Evolutionary conservation across 1,140 invertebrate genomes (phyloP), one percentile per base, ranked within the genome.

Genomic region (Lepidurus arcticus): DNA sequence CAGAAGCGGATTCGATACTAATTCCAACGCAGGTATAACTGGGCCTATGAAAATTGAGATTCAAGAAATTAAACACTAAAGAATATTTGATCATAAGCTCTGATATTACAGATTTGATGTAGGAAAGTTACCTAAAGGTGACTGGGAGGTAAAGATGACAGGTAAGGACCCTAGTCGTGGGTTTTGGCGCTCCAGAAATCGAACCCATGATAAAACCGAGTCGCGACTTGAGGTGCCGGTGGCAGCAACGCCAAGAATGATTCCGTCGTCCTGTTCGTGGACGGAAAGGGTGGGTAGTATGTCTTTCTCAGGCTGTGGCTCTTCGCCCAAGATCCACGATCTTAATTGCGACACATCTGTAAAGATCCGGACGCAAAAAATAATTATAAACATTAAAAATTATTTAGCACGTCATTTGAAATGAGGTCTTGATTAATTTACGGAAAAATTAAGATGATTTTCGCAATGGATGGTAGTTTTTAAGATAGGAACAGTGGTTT

Each of bases 241-340:
- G 21, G 93, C 92, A 85, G 92, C 95, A 79, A 96, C 86, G 8
- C 91, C 91, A 1, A 80, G 53, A 24, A 78, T 78, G n/a, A 44
- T 78, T 44, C 94, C 94, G 85, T 98, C 95, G 44, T 94, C 89
- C 86, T 98, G 95, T 85, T 98, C 93, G 84, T 99, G 97, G 6
- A 97, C 89, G 11, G 90, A 89, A 13, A 88, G 88, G 34, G 83
- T 80, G 74, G 83, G 82, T 45, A 80, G 47, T 53, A 82, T 82
- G 21, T 80, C 80, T 47, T 74, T 75, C 16, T n/a, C 7, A 42
- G 78, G 44, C 44, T 47, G 73, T 13, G 65, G 65, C 53, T 80
- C 80, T 73, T 83, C 81, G 11, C 82, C 81, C 76, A 85, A 84
- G 43, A 84, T 80, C 26, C 76, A 79, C 7, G 83, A 44, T 7